A percentile compares a stretch with the other conserved stretches of the same genome.
These are phyloP conservation scores for Platyscapa corneri DNA, from an alignment of 1,140 invertebrate species.

Conservation along the genomic window DNA sequence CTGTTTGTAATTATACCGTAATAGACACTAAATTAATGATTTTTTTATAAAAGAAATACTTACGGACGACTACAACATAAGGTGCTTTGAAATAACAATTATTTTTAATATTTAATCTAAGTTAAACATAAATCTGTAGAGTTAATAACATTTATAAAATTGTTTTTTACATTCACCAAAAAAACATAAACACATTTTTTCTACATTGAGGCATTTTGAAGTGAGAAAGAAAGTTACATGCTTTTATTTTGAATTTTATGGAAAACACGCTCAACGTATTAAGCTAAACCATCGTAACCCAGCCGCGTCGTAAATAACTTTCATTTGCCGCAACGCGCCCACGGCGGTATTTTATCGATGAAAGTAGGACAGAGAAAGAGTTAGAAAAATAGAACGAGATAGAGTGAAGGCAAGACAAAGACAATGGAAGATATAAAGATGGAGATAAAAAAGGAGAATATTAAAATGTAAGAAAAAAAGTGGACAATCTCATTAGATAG, in stretches of 20 bases:
- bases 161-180: no score
- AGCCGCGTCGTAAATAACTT: conserved; percentile 35
- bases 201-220: neutral
- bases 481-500: neutral
- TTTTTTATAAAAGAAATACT: no score
- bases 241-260: conserved; percentile 34
- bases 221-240: neutral
- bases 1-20: no score
- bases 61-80: no score
- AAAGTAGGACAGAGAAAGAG: neutral
- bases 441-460: neutral
- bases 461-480: neutral
- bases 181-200: neutral
- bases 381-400: neutral
- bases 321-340: conserved; percentile 29
- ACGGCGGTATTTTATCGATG: conserved; percentile 20
- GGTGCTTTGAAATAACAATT: no score
- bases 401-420: neutral
- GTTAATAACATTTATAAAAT: no score
- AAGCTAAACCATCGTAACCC: conserved; percentile 33
- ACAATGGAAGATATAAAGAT: no score
- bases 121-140: no score
- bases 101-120: no score
- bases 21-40: no score
- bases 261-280: conserved; percentile 24